Evolutionary conservation across 1,140 invertebrate species (phyloP).

Genomic region (Asbolus verrucosus): DNA sequence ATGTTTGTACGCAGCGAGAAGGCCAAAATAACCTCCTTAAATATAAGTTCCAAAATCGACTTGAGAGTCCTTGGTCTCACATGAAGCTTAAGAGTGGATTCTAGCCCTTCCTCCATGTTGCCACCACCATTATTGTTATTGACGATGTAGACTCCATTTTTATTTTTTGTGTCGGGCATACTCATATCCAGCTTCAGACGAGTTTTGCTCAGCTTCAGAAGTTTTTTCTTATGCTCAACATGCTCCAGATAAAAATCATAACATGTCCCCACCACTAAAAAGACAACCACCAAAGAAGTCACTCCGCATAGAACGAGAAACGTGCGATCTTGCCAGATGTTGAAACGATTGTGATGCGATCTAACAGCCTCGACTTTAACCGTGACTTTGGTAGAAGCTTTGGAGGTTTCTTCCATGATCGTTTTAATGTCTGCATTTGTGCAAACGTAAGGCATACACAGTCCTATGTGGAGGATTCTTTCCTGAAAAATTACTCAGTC

Average conservation of each 20-base stretch:
- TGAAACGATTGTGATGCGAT: constrained; percentile 75
- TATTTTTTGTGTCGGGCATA: constrained; percentile 55
- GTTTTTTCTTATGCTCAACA: constrained; percentile 52
- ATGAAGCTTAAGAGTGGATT: no score
- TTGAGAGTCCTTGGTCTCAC: no score
- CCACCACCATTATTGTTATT: constrained; percentile 47
- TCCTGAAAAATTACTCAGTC: constrained; percentile 63
- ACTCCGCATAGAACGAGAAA: constrained; percentile 69
- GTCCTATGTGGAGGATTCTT: constrained; percentile 74
- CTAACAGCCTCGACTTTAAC: constrained; percentile 71
- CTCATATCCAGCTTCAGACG: constrained; percentile 53
- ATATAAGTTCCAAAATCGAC: constrained; percentile 54
- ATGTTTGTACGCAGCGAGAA: constrained; percentile 83
- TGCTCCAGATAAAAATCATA: constrained; percentile 68
- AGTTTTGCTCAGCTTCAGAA: constrained; percentile 25
- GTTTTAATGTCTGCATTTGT: constrained; percentile 70
- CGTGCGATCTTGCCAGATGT: constrained; percentile 75
- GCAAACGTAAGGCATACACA: constrained; percentile 80
- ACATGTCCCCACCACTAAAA: constrained; percentile 73
- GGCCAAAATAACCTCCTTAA: constrained; percentile 77
- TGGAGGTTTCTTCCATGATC: constrained; percentile 70
- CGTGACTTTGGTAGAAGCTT: constrained; percentile 64
- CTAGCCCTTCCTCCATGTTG: neutral
- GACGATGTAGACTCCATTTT: constrained; percentile 59
- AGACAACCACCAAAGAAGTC: constrained; percentile 67